Base-by-base conservation (phyloP, 1,140 invertebrate species). In the Wasmannia auropunctata region DNA sequence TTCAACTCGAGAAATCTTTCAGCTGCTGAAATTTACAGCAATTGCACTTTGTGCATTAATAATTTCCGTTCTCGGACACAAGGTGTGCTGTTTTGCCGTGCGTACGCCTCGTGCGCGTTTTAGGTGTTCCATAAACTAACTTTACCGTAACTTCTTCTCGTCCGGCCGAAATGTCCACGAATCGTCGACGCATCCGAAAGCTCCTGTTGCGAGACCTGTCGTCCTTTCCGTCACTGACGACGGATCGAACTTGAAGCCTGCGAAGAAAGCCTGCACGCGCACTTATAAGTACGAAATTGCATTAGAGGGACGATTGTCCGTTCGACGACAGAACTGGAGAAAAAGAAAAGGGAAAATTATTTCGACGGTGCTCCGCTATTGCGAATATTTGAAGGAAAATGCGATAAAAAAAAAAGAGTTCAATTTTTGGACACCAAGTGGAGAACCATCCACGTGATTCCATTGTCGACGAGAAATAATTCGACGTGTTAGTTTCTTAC, bases 401-500 rank as follows among this genome's bases (percentile, higher is more conserved):
- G 43, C 67, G 31, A 77, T 28, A 51, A 34, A 75, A 63, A 77
- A 40, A 51, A 34, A 75, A 63, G 22, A 25, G 43, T 85, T 85
- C 58, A 77, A 76, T 54, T 63, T 60, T 77, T 46, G 81, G 81
- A 77, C 56, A 77, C 54, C 60, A 49, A 76, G 70, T 51, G 56
- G 70, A 49, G 22, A 6, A n/a, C 58, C n/a, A 40, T 84, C 37
- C 51, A 75, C 54, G 67, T 75, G 40, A 84, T 75, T 84, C 43
- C 54, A 84, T 63, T 62, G 19, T 51, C 31, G 56, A 84, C 14
- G 43, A 76, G 34, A 60, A 40, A 76, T 75, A 76, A 84, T 60
- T 62, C 69, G 43, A 84, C 67, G 72, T 62, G 51, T 85, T 85
- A 76, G 81, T 85, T 77, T 85, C 74, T 77, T 77, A 85, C 81